Evolutionary conservation across 2,797 vertebrate species (phyloP), one percentile per base, ranked within the genome.

Genomic region (Alca torda): DNA sequence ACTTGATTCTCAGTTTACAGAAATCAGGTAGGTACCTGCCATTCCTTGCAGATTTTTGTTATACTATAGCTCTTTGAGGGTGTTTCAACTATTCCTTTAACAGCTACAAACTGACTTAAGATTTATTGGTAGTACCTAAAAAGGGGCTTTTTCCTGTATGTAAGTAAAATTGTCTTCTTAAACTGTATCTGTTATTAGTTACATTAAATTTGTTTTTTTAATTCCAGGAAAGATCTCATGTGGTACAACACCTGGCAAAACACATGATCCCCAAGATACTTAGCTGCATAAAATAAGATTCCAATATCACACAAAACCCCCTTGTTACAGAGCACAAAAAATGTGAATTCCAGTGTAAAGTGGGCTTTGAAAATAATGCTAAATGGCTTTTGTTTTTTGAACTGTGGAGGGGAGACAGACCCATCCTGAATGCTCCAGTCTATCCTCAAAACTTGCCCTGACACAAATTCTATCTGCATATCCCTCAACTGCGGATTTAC

Each of bases 21-120:
- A 97, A 96, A 86, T 97, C 95, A 93, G 98, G 98, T 99, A 81
- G 78, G 96, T 37, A 11, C 4, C n/a, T 91, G 54, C 28, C 37
- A 19, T 51, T 70, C 57, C 37, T 88, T 69, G 57, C 25, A 61
- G 26, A 12, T 7, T 46, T 80, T 79, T 64, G 23, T 63, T 84
- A 15, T 28, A 0, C n/a, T 24, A 16, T 26, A 64, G 31, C 5
- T 81, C 56, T 83, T 53, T 59, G 64, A 84, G 35, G 12, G 39
- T 25, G 17, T 90, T 96, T 89, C 24, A 65, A 1, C 63, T 67
- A 5, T 70, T 95, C 39, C 39, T 59, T 84, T 45, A 91, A 63
- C 23, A 77, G 65, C 48, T 82, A n/a, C 65, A 79, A 20, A 48
- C 35, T 46, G 35, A 84, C 17, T 41, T 46, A 50, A 68, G 48